A percentile compares a stretch with the other conserved stretches of the same genome.
Conservation (phyloP, 2,888 invertebrate genomes). For the Nudaria mundana region DNA sequence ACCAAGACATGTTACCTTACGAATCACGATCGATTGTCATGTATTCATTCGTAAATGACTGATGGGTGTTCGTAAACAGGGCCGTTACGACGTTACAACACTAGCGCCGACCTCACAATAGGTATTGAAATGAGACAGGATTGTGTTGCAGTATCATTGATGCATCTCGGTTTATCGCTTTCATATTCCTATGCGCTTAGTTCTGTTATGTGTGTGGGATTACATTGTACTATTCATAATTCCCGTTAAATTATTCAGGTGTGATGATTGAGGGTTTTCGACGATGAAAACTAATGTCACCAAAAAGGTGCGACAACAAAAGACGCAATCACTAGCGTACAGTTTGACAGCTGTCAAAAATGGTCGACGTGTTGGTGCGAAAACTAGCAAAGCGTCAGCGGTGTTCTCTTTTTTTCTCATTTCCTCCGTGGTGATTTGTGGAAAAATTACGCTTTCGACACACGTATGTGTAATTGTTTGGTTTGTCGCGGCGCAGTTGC, state of each 20-base stretch:
- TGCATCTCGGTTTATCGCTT: constrained; percentile 71
- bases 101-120: constrained; percentile 56
- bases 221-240: constrained; percentile 67
- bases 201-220: constrained; percentile 70
- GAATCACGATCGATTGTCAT: constrained; percentile 66
- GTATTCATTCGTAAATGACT: constrained; percentile 68
- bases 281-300: constrained; percentile 21
- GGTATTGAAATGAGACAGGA: constrained; percentile 64
- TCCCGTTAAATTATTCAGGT: constrained; percentile 40
- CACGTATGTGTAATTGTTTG: constrained; percentile 79
- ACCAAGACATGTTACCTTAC: constrained; percentile 58
- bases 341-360: constrained; percentile 78
- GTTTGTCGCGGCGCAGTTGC: constrained; percentile 64
- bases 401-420: constrained; percentile 54
- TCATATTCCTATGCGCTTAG: constrained; percentile 57
- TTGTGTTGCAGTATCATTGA: constrained; percentile 66
- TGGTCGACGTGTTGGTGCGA: constrained; percentile 66
- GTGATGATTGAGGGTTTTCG: constrained; percentile 29
- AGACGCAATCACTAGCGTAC: constrained; percentile 56
- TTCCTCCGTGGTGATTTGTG: constrained; percentile 60
- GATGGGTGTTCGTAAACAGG: constrained; percentile 55
- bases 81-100: constrained; percentile 56
- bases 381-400: constrained; percentile 67
- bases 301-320: constrained; percentile 56
- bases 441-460: constrained; percentile 74